Percentiles rank a stretch among this genome's conserved stretches.
Conservation (phyloP, 2,888 invertebrate species). For the Drosophila cracens region DNA sequence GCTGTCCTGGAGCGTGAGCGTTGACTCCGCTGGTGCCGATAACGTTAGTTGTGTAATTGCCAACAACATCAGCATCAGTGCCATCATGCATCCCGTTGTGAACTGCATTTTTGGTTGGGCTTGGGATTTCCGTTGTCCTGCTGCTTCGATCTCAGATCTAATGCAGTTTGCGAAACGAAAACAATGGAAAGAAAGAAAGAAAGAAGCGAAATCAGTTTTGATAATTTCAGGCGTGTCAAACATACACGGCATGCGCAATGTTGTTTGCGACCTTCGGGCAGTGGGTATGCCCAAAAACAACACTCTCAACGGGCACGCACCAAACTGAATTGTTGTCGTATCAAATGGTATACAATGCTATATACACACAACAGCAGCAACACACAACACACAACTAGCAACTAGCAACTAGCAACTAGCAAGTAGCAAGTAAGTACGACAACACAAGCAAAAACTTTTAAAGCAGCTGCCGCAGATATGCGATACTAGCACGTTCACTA, state of each 20-base stretch:
- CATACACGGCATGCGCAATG: constrained; percentile 31
- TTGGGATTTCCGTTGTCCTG: constrained; percentile 3
- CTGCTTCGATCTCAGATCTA: constrained; percentile 9
- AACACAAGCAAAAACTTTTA: constrained; percentile 23
- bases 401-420: constrained; percentile 7
- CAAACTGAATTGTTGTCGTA: constrained; percentile 27
- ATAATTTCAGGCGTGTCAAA: constrained; percentile 2
- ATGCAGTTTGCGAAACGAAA: not conserved
- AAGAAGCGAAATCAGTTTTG: constrained; percentile 9
- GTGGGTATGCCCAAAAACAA: constrained; percentile 13
- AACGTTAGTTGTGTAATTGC: constrained; percentile 34
- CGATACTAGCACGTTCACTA: constrained; percentile 85
- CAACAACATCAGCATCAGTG: constrained; percentile 56
- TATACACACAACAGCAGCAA: constrained; percentile 10
- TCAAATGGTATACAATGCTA: constrained; percentile 9
- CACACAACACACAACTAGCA: constrained; percentile 13
- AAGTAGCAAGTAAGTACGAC: constrained; percentile 7
- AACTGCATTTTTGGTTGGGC: constrained; percentile 73
- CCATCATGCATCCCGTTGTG: constrained; percentile 62
- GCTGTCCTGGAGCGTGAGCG: constrained; percentile 68
- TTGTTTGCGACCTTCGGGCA: constrained; percentile 24
- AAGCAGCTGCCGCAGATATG: constrained; percentile 66
- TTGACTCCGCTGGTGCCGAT: constrained; percentile 60
- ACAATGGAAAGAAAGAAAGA: not conserved
- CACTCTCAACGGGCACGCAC: constrained; percentile 33